phyloP scores from a whole-genome alignment of 2,797 vertebrate species.

The Hypotaenidia philippensis region DNA sequence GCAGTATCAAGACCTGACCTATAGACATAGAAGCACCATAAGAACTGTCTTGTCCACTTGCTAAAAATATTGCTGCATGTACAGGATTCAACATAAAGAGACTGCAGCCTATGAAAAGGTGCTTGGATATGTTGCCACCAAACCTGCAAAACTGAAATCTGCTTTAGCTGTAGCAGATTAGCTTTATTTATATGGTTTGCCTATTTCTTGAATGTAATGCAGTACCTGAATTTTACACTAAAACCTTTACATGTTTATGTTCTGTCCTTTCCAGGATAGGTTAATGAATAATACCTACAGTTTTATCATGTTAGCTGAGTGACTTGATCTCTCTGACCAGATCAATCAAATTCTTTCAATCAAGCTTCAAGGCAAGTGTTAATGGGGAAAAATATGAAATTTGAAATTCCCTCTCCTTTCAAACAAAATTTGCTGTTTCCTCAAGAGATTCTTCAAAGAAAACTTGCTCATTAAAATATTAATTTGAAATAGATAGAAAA shows the following conservation, averaged over 20 bases:
- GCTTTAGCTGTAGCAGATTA: background rate
- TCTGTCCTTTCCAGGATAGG: background rate
- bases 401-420: background rate
- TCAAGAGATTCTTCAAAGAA: background rate
- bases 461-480: constrained; percentile 25
- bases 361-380: background rate
- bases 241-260: background rate
- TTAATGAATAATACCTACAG: background rate
- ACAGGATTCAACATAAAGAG: background rate
- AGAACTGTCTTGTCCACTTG: background rate
- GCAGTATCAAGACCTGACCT: background rate
- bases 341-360: background rate
- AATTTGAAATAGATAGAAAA: background rate
- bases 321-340: background rate
- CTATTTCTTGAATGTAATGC: background rate
- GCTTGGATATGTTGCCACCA: background rate
- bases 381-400: background rate
- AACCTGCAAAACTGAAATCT: background rate
- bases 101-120: background rate
- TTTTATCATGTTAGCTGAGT: background rate
- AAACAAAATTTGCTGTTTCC: background rate
- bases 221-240: background rate
- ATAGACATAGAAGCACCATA: background rate
- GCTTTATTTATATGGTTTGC: background rate
- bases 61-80: background rate